Evolutionary conservation across 2,797 vertebrate species (phyloP).

Genomic region (Acanthis flammea): DNA sequence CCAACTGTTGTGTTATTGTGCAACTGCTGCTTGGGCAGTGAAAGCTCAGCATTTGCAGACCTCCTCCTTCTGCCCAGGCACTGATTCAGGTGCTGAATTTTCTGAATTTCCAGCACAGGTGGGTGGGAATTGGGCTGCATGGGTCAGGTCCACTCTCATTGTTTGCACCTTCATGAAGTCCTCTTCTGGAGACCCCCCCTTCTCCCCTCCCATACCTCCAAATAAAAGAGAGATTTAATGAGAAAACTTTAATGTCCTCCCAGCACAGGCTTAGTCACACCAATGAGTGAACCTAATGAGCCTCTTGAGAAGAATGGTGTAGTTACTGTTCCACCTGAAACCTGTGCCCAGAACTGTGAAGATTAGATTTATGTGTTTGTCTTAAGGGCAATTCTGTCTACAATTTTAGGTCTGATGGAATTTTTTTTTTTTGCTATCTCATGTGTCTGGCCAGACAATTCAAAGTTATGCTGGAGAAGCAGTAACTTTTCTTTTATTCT

Average conservation of each 20-base stretch:
- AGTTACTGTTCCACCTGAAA: background rate
- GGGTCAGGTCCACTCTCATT: background rate
- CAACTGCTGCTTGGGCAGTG: background rate
- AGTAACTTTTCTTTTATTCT: background rate
- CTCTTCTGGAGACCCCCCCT: background rate
- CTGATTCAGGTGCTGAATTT: background rate
- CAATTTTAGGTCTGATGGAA: background rate
- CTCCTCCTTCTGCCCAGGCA: fast-evolving
- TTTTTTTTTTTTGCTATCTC: background rate
- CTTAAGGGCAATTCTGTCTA: background rate
- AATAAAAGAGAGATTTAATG: background rate
- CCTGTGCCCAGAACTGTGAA: background rate
- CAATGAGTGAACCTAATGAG: background rate
- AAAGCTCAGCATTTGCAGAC: background rate
- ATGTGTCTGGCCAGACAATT: background rate
- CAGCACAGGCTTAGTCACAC: background rate
- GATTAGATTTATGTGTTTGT: background rate
- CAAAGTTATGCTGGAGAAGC: background rate
- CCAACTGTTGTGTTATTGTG: background rate
- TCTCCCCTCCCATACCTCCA: background rate
- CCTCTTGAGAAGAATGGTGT: background rate
- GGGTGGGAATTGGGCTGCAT: background rate
- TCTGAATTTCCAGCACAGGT: background rate
- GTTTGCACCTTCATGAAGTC: background rate
- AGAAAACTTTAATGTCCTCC: background rate